A percentile compares a stretch with the other conserved stretches of the same genome.
These are phyloP conservation scores for Protomyctophum bolini DNA, from an alignment of 2,113 vertebrate species.

Conservation along the genomic window DNA sequence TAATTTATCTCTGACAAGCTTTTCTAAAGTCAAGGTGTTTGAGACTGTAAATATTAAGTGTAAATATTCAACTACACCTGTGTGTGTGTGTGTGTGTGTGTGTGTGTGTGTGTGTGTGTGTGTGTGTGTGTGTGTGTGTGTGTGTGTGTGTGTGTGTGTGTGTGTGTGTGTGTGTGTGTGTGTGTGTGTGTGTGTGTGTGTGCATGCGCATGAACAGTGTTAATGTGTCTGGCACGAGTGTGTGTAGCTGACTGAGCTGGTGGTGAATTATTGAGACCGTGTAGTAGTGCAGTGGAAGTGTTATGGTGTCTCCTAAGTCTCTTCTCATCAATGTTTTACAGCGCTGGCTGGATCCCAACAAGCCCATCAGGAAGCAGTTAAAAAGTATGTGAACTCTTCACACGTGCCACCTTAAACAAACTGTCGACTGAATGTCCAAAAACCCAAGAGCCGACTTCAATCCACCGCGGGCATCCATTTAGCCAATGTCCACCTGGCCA, in stretches of 20 bases:
- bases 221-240: conserved; percentile 20
- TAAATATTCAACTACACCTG: not conserved
- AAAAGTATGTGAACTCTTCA: conserved; percentile 88
- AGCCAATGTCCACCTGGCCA: no score
- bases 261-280: conserved; percentile 63
- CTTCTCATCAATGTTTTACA: conserved; percentile 80
- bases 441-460: not conserved
- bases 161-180: not conserved
- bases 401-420: conserved; percentile 42
- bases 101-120: not conserved
- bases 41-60: conserved; percentile 1
- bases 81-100: no score
- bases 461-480: not conserved
- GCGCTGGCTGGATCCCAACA: conserved; percentile 98
- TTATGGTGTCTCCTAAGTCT: conserved; percentile 65
- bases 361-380: conserved; percentile 98
- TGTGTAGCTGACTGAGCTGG: conserved; percentile 3
- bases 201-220: not conserved
- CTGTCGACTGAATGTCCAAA: conserved; percentile 30
- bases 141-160: not conserved
- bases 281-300: conserved; percentile 46
- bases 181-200: not conserved
- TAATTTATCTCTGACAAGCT: not conserved
- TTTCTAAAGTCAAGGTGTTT: not conserved
- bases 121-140: not conserved